Conservation (phyloP, 2,113 vertebrate species). For the Ictalurus furcatus region DNA sequence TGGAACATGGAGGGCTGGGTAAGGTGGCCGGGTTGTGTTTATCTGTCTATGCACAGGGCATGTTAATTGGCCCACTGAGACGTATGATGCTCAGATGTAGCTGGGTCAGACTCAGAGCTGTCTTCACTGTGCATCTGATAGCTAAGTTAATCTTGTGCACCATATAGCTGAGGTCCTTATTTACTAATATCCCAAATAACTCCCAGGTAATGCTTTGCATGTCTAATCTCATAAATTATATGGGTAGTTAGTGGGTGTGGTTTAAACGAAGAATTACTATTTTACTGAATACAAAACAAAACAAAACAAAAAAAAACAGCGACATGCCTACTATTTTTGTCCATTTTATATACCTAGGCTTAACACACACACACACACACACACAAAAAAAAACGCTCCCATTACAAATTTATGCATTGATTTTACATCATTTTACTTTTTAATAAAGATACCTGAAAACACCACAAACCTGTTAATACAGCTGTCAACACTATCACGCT, state of each 20-base stretch:
- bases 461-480: not conserved
- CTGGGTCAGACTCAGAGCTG: conserved; percentile 36
- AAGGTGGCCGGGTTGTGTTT: conserved; percentile 39
- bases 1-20: conserved; percentile 27
- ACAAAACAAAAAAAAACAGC: not conserved
- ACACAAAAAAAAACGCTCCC: not conserved
- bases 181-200: not conserved
- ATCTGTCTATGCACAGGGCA: conserved; percentile 30
- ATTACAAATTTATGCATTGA: not conserved
- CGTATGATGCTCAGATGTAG: conserved; percentile 29
- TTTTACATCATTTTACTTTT: not conserved
- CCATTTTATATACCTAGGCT: not conserved
- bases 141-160: not conserved
- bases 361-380: not conserved
- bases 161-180: not conserved
- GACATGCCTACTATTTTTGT: not conserved
- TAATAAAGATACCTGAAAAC: not conserved
- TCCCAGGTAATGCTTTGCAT: not conserved
- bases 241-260: not conserved
- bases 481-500: not conserved
- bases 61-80: conserved; percentile 38
- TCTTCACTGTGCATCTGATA: conserved; percentile 15
- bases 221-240: not conserved
- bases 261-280: not conserved
- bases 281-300: not conserved